These are phyloP conservation scores for Pegoplata infirma DNA, from an alignment of 2,888 invertebrate genomes.

Conservation along the genomic window DNA sequence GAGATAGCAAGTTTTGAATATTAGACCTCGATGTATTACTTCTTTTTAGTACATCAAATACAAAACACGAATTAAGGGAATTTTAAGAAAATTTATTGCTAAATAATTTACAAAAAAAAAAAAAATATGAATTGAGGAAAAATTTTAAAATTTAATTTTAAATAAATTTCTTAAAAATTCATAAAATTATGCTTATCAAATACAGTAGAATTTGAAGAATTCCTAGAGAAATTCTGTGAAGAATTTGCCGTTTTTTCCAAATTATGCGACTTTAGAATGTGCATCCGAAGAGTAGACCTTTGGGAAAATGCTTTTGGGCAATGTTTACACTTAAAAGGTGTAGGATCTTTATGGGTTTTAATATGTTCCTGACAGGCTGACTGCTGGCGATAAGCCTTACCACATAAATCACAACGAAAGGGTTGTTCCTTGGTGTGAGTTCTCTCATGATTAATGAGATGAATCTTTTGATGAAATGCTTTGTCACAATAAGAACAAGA, in stretches of 20 bases:
- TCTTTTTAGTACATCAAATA: too few relatives aligned
- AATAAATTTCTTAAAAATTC: constrained; percentile 27
- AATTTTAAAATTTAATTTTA: neutral
- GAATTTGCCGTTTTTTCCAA: constrained; percentile 41
- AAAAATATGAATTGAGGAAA: too few relatives aligned
- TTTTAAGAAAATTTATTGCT: too few relatives aligned
- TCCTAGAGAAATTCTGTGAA: constrained; percentile 46
- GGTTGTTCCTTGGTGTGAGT: constrained; percentile 68
- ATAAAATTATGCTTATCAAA: constrained; percentile 55
- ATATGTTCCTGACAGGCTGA: constrained; percentile 67
- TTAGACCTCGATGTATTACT: too few relatives aligned
- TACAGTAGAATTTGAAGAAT: constrained; percentile 23
- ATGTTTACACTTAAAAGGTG: constrained; percentile 67
- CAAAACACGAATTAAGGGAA: too few relatives aligned
- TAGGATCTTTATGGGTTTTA: constrained; percentile 65
- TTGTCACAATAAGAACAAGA: constrained; percentile 68
- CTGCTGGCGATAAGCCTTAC: constrained; percentile 68
- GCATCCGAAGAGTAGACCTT: constrained; percentile 65
- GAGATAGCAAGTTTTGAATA: too few relatives aligned
- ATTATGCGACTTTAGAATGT: constrained; percentile 54
- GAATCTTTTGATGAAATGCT: constrained; percentile 67
- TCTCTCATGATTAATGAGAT: constrained; percentile 67
- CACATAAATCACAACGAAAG: constrained; percentile 66
- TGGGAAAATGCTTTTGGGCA: constrained; percentile 67
- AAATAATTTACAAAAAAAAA: too few relatives aligned